Evolutionary conservation across 2,113 vertebrate genomes (phyloP).

Genomic region (Erpornis zantholeuca): DNA sequence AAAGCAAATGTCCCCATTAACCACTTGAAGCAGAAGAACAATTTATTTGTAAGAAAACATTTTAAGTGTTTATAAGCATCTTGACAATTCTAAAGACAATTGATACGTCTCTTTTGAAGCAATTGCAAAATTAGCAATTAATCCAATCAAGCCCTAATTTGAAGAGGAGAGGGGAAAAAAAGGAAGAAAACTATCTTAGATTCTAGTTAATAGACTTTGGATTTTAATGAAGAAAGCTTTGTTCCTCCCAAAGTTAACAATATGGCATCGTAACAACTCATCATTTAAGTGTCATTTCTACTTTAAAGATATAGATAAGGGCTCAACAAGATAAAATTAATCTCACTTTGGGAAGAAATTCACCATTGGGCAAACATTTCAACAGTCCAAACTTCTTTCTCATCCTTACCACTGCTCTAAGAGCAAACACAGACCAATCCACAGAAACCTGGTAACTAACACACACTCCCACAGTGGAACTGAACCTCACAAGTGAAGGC

Average conservation of each 20-base stretch:
- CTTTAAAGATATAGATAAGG: neutral
- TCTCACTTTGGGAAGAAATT: neutral
- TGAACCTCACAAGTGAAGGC: neutral
- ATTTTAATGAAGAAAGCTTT: neutral
- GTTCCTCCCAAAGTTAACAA: neutral
- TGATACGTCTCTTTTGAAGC: neutral
- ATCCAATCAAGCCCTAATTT: neutral
- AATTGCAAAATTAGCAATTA: conserved; percentile 11
- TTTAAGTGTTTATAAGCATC: neutral
- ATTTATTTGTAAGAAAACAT: neutral
- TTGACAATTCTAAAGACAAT: conserved; percentile 2
- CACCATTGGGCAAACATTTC: neutral
- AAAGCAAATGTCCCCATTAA: conserved; percentile 14
- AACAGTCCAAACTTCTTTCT: neutral
- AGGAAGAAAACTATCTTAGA: neutral
- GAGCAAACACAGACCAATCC: neutral
- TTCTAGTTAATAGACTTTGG: neutral
- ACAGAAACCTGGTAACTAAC: neutral
- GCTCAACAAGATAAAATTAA: neutral
- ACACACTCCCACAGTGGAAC: fast-evolving
- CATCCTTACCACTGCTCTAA: neutral
- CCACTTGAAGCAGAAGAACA: conserved; percentile 14
- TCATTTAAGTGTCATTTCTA: neutral
- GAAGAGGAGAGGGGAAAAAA: neutral
- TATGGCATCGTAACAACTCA: neutral